Base-by-base conservation (phyloP, 2,888 invertebrate genomes). In the Tenthredo notha region DNA sequence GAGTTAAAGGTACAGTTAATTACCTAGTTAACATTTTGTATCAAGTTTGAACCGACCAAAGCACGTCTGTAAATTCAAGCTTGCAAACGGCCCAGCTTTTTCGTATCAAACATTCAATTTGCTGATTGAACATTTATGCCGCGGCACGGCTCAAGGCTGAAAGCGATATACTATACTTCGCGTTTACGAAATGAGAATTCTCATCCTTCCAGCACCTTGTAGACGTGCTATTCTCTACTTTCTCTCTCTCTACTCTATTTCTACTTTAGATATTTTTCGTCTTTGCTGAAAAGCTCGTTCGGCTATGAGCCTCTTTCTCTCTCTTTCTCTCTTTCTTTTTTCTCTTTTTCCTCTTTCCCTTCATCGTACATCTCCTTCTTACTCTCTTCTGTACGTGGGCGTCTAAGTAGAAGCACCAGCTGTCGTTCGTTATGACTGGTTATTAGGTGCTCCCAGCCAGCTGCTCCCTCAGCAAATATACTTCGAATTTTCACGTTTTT, bases 81-180 rank as follows among this genome's bases (percentile, higher is more conserved):
- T 15, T 33, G n/a, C 29, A 21, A 67, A 67, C 83, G 47, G 83
- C 29, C 3, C 67, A 47, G 65, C 65, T 47, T 83, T 83, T 83
- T 12, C 67, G 84, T 65, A 78, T 84, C 65, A 77, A 61, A 84
- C 84, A 77, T 84, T 84, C 84, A 84, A 84, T 84, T 84, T 84
- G 65, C 84, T 84, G 84, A 84, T 84, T 84, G 75, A 84, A 84
- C 84, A 70, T 83, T 70, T 83, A 83, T 83, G 61, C 80, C 61
- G 9, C 5, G 29, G 77, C 40, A 80, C 61, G 80, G 50, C 33
- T 70, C 29, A 29, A n/a, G 29, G 18, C 43, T 83, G 47, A 70
- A 83, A 47, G 67, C 67, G 50, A 83, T 83, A 47, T 77, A 83
- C 61, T 83, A 29, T 77, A 83, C 61, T 80, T 25, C 6, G 50